Percentiles rank a stretch among this genome's conserved stretches.
phyloP scores from a whole-genome alignment of 2,113 vertebrate species.

The Aptenodytes patagonicus region DNA sequence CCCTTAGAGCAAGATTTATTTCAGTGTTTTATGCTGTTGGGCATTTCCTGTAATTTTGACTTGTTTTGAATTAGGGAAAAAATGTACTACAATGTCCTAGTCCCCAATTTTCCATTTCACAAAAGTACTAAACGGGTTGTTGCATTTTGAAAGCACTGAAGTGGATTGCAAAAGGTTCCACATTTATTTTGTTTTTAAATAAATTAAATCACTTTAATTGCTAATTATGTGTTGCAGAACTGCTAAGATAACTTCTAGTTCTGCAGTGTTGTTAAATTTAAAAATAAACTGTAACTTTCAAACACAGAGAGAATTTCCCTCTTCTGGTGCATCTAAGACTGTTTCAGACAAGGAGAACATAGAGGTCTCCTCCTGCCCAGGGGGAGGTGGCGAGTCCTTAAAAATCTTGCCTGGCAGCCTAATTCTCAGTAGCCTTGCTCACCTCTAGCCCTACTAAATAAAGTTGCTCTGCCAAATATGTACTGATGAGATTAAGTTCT shows the following conservation, averaged over 20 bases:
- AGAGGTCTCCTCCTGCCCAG: not conserved
- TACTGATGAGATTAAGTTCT: not conserved
- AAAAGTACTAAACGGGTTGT: slow-evolving; percentile 1
- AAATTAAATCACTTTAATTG: slow-evolving; percentile 36
- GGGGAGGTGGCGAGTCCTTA: not conserved
- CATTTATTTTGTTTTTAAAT: slow-evolving; percentile 43
- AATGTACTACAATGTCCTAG: slow-evolving; percentile 18
- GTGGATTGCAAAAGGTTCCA: slow-evolving; percentile 33
- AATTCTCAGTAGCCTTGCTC: not conserved
- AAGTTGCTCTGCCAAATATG: not conserved
- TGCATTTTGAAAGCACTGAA: slow-evolving; percentile 29
- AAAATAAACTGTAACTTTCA: not conserved
- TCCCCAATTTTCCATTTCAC: slow-evolving; percentile 39
- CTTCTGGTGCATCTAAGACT: not conserved
- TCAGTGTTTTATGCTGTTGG: slow-evolving; percentile 37
- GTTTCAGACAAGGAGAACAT: not conserved
- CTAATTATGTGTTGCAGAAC: slow-evolving; percentile 10
- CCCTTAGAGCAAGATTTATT: slow-evolving; percentile 56
- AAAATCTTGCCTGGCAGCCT: not conserved
- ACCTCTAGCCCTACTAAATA: not conserved
- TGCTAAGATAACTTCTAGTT: slow-evolving; percentile 24
- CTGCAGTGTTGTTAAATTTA: not conserved
- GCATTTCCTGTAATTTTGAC: slow-evolving; percentile 64
- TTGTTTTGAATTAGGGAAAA: slow-evolving; percentile 51
- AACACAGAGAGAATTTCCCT: not conserved